A percentile compares a stretch with the other conserved stretches of the same genome.
phyloP scores from a whole-genome alignment of 2,113 vertebrate species.

The Sceloporus undulatus region DNA sequence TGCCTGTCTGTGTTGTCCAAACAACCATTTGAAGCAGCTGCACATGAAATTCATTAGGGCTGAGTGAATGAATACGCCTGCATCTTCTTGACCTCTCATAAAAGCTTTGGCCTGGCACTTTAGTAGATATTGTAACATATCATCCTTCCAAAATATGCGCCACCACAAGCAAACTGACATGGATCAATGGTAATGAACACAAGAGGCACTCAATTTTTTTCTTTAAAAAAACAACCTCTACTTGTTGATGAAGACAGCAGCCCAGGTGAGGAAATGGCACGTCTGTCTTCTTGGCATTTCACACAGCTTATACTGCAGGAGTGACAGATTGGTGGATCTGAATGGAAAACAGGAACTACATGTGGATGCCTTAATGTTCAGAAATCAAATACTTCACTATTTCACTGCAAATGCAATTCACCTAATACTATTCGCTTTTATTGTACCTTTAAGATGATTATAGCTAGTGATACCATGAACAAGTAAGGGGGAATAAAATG shows the following conservation, averaged over 20 bases:
- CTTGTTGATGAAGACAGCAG: not conserved
- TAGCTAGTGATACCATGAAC: too few species aligned
- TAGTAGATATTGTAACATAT: accelerated
- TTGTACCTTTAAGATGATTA: not conserved
- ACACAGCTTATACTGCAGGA: not conserved
- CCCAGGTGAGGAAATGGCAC: not conserved
- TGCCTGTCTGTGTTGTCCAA: not conserved
- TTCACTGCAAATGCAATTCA: not conserved
- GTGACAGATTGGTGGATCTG: not conserved
- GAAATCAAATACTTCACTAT: not conserved
- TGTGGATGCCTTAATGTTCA: not conserved
- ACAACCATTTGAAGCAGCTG: not conserved
- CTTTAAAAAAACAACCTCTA: not conserved
- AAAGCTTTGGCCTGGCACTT: not conserved
- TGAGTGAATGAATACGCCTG: not conserved
- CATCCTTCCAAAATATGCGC: not conserved
- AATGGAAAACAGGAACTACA: not conserved
- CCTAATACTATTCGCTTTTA: not conserved
- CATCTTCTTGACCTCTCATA: accelerated
- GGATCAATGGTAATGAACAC: not conserved
- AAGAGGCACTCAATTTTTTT: not conserved
- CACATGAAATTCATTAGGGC: not conserved
- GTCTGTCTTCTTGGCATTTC: not conserved
- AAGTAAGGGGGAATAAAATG: not conserved
- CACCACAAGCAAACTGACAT: not conserved